Evolutionary conservation across 1,140 invertebrate species (phyloP), one percentile per base, ranked within the genome.

Genomic region (Mamestra configurata): DNA sequence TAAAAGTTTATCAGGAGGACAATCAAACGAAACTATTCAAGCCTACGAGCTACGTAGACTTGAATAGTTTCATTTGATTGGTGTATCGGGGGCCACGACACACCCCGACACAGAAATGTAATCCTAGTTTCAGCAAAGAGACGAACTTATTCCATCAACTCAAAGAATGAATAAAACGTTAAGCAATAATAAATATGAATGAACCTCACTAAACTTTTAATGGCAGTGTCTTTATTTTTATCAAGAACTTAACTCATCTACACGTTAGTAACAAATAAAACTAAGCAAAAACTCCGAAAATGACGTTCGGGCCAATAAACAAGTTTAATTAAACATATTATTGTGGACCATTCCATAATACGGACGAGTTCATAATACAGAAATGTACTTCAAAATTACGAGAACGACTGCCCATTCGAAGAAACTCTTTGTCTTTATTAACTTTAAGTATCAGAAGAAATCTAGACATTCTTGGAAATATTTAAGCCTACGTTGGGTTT

Each of bases 261-360:
- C 7, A 27, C 22, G 10, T 10, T 22, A 31, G 31, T 31, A 31
- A n/a, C 24, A 55, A 55, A 22, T 31, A 6, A 31, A 59, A 59
- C n/a, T 10, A 64, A 64, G 8, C 2, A 37, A 10, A 40, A 37
- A 20, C n/a, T 37, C 3, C 31, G 7, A 37, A 40, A 64, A 64
- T 64, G n/a, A 20, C 37, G n/a, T 40, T 37, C 7, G 3, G 24
- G 15, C 7, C 15, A 37, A 35, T 37, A 61, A 35, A 37, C 27
- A 31, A 35, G 59, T 64, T 20, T 18, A 64, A 64, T 64, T 64
- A 64, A 64, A 64, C 15, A 6, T 35, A 37, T 64, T 64, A 64
- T 37, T 37, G n/a, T 22, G 24, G 40, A 43, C 7, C 27, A 24
- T 15, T 24, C 5, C 13, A n/a, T n/a, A n/a, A n/a, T n/a, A n/a